Evolutionary conservation across 2,113 vertebrate genomes (phyloP), one percentile per base, ranked within the genome.

Genomic region (Engraulis encrasicolus): DNA sequence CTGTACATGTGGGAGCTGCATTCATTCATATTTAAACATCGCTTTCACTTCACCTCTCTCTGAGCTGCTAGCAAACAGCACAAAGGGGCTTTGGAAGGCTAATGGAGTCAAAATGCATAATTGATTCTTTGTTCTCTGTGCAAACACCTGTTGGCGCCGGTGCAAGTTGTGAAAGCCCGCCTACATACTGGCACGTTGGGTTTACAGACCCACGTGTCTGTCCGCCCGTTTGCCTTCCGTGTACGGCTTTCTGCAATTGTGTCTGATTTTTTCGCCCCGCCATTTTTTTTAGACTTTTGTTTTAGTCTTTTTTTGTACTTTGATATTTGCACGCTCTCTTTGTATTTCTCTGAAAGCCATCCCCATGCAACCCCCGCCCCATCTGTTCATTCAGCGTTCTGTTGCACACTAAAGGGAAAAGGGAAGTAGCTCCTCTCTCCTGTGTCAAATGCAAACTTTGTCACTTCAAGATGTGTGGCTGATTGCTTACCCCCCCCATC

Each of bases 81-180:
- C 74, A 84, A 77, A 89, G 84, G 23, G 84, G 58, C 71, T 79
- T 6, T 50, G 50, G 17, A n/a, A 4, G 34, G 12, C 85, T 50
- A 50, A 80, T 20, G 78, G 18, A 80, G 84, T 15, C 1, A 50
- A 4, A 19, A 54, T 54, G 38, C 17, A 40, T 54, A 85, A 77
- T 38, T 38, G 52, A 78, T n/a, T 82, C 45, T 83, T 84, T 80
- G 83, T 80, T 36, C 37, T 79, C 50, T 88, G 79, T 61, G 31
- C 66, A 34, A 83, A 88, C 88, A 90, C 86, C 88, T 91, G 87
- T 84, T 80, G 81, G 66, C 34, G 78, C 50, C 50, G 49, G 18
- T 3, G 14, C 66, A 74, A n/a, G 66, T 74, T 31, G 27, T 74
- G 31, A 34, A 74, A 4, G 66, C 27, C 27, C 15, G 66, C n/a